Conservation (phyloP, 1,140 invertebrate species). For the Brachionus angularis region DNA sequence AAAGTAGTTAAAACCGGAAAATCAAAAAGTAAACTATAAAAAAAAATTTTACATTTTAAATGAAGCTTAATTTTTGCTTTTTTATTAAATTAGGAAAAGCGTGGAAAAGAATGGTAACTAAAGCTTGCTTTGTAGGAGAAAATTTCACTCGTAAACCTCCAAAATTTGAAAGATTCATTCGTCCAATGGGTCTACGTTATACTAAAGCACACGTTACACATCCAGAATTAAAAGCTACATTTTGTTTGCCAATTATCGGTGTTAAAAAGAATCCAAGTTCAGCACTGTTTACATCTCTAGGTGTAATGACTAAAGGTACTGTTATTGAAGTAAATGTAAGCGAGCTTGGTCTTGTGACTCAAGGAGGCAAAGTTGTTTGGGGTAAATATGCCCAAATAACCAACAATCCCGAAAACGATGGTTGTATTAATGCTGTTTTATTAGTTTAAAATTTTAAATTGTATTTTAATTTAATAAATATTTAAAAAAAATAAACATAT, state of each 20-base stretch:
- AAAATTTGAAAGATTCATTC: slow-evolving; percentile 97
- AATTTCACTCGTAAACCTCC: slow-evolving; percentile 97
- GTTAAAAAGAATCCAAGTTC: slow-evolving; percentile 99
- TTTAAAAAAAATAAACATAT: not conserved
- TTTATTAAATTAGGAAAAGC: slow-evolving; percentile 69
- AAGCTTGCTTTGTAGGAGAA: slow-evolving; percentile 87
- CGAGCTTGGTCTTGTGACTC: slow-evolving; percentile 95
- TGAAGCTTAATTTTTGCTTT: slow-evolving; percentile 33
- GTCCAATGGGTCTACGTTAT: slow-evolving; percentile 74
- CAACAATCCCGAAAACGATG: slow-evolving; percentile 99
- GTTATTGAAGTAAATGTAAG: slow-evolving; percentile 75
- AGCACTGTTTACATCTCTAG: slow-evolving; percentile 89
- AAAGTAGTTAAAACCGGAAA: slow-evolving; percentile 91
- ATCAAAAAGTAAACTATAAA: slow-evolving; percentile 65
- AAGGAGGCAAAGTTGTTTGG: slow-evolving; percentile 98
- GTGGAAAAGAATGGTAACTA: slow-evolving; percentile 99
- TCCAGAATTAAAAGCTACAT: slow-evolving; percentile 98
- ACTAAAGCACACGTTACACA: slow-evolving; percentile 93
- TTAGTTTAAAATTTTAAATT: slow-evolving; percentile 69
- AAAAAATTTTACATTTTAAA: not conserved
- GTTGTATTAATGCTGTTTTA: slow-evolving; percentile 96
- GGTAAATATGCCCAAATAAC: slow-evolving; percentile 98
- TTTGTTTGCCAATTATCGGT: slow-evolving; percentile 92
- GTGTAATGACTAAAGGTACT: slow-evolving; percentile 88
- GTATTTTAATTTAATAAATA: slow-evolving; percentile 9